Evolutionary conservation across 2,888 invertebrate species (phyloP), one percentile per base, ranked within the genome.

Genomic region (Mechanitis messenoides): DNA sequence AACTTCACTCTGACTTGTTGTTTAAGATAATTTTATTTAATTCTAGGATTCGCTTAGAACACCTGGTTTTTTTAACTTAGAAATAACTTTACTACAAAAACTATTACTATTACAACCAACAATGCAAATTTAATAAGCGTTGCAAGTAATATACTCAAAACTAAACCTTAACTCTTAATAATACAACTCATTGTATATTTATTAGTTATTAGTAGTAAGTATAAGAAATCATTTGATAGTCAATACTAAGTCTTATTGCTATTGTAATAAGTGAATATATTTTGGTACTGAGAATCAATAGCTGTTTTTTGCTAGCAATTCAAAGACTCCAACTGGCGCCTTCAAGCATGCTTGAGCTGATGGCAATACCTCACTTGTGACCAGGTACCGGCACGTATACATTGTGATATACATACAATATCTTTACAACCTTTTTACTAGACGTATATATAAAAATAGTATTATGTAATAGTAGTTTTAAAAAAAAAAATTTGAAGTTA

Each of bases 291-390:
- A 35, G 6, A 54, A 53, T 31, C 6, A 20, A 7, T 3, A 33
- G 35, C 38, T 74, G 74, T 75, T 73, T 71, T 69, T 45, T 47
- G 56, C 58, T 67, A 66, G 63, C 64, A 61, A 64, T 64, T 61
- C 53, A 53, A 56, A 64, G 60, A 56, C 58, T 33, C 38, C 55
- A 60, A 60, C 64, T 80, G 86, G 86, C 86, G 86, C 86, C 86
- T 76, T 66, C 64, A 76, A 85, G 85, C 70, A 85, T 80, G 77
- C 85, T 86, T 75, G 72, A 83, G 75, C 71, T 72, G 70, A 73
- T 75, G 69, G 75, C 75, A 74, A 67, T 68, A 69, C 74, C 71
- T 64, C 61, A 66, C 62, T 53, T 58, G 62, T 64, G 68, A 67
- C 70, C 70, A 68, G 60, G 65, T 61, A 54, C 31, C 45, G 59